Evolutionary conservation across 53 echinoderm and acorn worm genomes (phyloP).

Genomic region (Hippasteria phrygiana): DNA sequence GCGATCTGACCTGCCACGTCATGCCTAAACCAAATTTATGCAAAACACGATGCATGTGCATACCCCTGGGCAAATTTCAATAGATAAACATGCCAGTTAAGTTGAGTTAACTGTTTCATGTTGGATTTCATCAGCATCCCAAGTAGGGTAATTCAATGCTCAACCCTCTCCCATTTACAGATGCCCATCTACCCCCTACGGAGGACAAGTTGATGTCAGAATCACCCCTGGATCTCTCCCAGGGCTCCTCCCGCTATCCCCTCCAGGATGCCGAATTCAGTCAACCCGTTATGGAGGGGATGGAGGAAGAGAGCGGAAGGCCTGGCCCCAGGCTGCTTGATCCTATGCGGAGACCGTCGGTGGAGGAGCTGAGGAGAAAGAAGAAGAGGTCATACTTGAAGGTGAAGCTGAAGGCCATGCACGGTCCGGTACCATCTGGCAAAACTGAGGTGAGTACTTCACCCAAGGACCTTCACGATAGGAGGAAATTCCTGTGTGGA

Average conservation of each 20-base stretch:
- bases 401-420: conserved; percentile 60
- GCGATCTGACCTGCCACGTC: too few relatives aligned
- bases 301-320: conserved; percentile 21
- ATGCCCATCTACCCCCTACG: conserved; percentile 9
- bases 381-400: conserved; percentile 74
- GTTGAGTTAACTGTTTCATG: too few relatives aligned
- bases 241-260: conserved; percentile 41
- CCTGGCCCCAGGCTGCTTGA: conserved; percentile 21
- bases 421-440: conserved; percentile 46
- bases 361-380: conserved; percentile 56
- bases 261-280: background rate
- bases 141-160: too few relatives aligned
- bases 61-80: too few relatives aligned
- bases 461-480: background rate
- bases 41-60: too few relatives aligned
- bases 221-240: conserved; percentile 54
- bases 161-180: background rate
- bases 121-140: background rate
- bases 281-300: background rate
- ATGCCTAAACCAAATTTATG: too few relatives aligned
- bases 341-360: conserved; percentile 37
- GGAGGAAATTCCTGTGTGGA: background rate
- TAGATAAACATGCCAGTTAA: too few relatives aligned
- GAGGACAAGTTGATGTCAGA: conserved; percentile 6
- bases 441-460: conserved; percentile 66